Conservation (phyloP, 2,888 invertebrate species). For the Quadriops clusia region DNA sequence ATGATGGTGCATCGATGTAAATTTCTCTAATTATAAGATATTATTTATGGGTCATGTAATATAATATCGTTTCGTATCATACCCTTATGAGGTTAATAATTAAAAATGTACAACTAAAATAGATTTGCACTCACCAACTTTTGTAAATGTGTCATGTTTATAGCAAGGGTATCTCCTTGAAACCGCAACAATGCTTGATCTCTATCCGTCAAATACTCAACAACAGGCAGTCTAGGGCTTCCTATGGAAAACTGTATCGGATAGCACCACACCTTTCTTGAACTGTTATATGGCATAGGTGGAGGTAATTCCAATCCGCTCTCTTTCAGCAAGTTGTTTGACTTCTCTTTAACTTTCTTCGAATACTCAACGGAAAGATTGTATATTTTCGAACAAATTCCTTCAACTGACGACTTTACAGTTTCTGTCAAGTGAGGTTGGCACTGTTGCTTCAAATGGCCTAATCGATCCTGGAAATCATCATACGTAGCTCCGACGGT, state of each 20-base stretch:
- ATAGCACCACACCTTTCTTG: conserved; percentile 91
- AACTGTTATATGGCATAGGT: conserved; percentile 51
- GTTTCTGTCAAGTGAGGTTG: conserved; percentile 93
- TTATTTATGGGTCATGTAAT: too few relatives aligned
- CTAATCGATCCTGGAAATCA: conserved; percentile 80
- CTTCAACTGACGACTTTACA: conserved; percentile 88
- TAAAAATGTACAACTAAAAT: too few relatives aligned
- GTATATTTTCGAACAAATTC: conserved; percentile 89
- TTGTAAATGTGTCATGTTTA: conserved; percentile 80
- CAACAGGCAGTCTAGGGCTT: conserved; percentile 71
- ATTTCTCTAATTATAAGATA: too few relatives aligned
- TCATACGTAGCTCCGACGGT: conserved; percentile 91
- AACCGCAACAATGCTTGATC: conserved; percentile 78
- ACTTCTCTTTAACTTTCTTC: conserved; percentile 79
- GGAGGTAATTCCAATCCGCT: conserved; percentile 58
- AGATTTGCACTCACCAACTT: conserved; percentile 62
- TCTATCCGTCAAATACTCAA: conserved; percentile 77
- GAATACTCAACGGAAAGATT: conserved; percentile 85
- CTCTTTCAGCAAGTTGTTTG: conserved; percentile 74
- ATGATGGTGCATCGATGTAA: too few relatives aligned
- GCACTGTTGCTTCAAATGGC: conserved; percentile 87
- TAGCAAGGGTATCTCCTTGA: conserved; percentile 73
- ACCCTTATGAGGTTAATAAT: too few relatives aligned
- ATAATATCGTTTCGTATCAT: too few relatives aligned
- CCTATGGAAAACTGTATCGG: conserved; percentile 83